Evolutionary conservation across 2,113 vertebrate genomes (phyloP).

Genomic region (Anthoscopus minutus): DNA sequence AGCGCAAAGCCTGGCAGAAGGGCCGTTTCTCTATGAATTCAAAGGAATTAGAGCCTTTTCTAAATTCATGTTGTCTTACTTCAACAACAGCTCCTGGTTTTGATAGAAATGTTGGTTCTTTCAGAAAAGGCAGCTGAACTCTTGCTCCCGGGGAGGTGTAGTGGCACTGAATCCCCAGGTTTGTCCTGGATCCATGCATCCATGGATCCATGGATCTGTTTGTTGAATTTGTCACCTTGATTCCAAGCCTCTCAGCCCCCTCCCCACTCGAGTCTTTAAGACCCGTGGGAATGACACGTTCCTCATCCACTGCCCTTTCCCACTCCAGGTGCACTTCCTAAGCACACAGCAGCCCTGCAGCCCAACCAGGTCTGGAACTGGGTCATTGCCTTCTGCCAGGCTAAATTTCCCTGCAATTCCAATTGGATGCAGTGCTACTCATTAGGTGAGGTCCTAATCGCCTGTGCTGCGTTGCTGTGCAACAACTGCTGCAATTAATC

Average conservation of each 20-base stretch:
- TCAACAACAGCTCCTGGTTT: background rate
- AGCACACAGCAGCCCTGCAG: background rate
- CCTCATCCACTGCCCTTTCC: background rate
- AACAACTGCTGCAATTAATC: conserved; percentile 40
- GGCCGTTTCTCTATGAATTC: rapidly evolving
- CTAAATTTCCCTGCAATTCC: conserved; percentile 23
- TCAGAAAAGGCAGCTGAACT: background rate
- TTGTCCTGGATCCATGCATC: too few relatives aligned
- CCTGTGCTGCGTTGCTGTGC: conserved; percentile 7
- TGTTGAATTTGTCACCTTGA: background rate
- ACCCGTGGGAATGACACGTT: rapidly evolving
- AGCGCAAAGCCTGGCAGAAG: background rate
- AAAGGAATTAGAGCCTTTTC: background rate
- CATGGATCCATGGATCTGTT: background rate
- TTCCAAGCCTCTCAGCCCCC: background rate
- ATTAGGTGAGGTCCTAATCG: conserved; percentile 4
- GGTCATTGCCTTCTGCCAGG: background rate
- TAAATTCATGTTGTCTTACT: rapidly evolving
- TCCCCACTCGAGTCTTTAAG: background rate
- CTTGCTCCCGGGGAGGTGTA: background rate
- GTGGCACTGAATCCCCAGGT: background rate
- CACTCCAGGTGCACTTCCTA: background rate
- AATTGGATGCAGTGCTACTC: background rate
- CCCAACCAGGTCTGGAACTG: background rate
- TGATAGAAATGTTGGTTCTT: background rate